Evolutionary conservation across 2,888 invertebrate species (phyloP).

Genomic region (Helicoverpa assulta): DNA sequence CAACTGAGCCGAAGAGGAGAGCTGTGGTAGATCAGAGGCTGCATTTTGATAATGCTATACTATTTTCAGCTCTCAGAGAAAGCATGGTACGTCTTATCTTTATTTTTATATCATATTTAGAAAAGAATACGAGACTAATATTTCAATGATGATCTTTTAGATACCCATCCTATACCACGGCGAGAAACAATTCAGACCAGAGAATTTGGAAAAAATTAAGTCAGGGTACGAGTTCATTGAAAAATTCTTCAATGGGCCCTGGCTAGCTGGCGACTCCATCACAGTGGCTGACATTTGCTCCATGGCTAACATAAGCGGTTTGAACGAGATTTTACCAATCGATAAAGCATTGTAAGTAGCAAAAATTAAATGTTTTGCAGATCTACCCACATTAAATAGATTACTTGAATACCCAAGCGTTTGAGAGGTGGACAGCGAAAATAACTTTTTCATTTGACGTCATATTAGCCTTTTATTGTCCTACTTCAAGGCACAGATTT

Average conservation of each 20-base stretch:
- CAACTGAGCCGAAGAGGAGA: constrained; percentile 84
- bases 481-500: too few relatives aligned
- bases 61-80: constrained; percentile 82
- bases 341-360: constrained; percentile 72
- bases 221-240: constrained; percentile 81
- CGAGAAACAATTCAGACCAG: constrained; percentile 65
- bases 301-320: constrained; percentile 86
- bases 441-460: too few relatives aligned
- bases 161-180: constrained; percentile 68
- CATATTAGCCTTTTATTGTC: too few relatives aligned
- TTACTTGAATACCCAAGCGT: too few relatives aligned
- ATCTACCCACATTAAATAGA: too few relatives aligned
- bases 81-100: constrained; percentile 62
- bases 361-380: too few relatives aligned
- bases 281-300: constrained; percentile 91
- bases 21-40: constrained; percentile 88
- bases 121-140: not conserved
- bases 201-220: constrained; percentile 69
- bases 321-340: constrained; percentile 75
- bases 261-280: constrained; percentile 89
- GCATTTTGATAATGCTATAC: constrained; percentile 88
- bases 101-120: too few relatives aligned
- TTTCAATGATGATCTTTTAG: constrained; percentile 56
- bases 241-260: constrained; percentile 86
- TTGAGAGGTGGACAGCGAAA: too few relatives aligned